These are phyloP conservation scores for Limnodromus scolopaceus DNA, from an alignment of 2,797 vertebrate species.

Conservation along the genomic window DNA sequence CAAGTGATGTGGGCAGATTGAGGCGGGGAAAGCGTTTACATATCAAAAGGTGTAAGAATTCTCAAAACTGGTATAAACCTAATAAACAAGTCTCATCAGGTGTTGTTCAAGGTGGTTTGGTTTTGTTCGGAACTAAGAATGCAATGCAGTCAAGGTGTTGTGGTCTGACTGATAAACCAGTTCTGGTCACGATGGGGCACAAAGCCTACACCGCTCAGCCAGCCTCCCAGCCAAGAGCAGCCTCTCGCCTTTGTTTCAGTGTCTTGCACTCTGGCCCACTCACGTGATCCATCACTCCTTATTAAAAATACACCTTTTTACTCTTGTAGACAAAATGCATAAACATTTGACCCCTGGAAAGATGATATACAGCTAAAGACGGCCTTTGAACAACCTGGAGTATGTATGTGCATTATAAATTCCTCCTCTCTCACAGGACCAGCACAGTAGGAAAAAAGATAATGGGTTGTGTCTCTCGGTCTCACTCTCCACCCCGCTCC, in stretches of 20 bases:
- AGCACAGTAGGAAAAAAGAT: not conserved
- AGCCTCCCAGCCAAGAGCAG: not conserved
- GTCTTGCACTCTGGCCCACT: not conserved
- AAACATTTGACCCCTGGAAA: conserved; percentile 50
- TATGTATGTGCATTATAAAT: not conserved
- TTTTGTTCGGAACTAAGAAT: conserved; percentile 21
- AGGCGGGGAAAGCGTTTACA: not conserved
- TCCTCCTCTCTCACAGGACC: conserved; percentile 14
- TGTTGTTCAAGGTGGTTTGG: not conserved
- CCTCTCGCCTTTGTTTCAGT: not conserved
- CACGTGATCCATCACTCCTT: not conserved
- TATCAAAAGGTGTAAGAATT: conserved; percentile 31
- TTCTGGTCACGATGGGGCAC: not conserved
- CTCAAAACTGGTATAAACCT: not conserved
- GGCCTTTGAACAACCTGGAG: not conserved
- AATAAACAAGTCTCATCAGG: not conserved
- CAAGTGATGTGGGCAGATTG: not conserved
- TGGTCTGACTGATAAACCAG: not conserved
- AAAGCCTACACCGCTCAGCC: not conserved
- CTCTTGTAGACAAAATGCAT: conserved; percentile 11
- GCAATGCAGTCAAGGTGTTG: not conserved
- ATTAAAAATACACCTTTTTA: conserved; percentile 30
- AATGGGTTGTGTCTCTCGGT: not conserved
- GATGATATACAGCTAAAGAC: conserved; percentile 22
- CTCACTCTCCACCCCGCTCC: not conserved